Conservation (phyloP, 2,888 invertebrate species). For the Caenorhabditis panamensis region DNA sequence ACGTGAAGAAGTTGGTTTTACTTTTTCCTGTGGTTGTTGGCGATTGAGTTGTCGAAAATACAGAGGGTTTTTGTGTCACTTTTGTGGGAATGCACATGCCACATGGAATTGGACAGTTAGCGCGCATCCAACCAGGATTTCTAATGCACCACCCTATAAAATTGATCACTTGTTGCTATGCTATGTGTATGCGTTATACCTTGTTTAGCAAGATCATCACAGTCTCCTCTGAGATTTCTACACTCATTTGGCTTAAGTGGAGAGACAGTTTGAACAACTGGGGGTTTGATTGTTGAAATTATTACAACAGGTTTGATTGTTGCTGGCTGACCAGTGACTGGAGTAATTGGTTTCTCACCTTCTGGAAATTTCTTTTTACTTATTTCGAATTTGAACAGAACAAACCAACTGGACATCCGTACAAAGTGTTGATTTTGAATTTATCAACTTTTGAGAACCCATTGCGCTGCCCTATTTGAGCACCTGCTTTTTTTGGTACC, state of each 20-base stretch:
- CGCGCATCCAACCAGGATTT: slow-evolving; percentile 79
- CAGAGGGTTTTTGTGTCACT: slow-evolving; percentile 18
- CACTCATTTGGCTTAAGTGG: slow-evolving; percentile 68
- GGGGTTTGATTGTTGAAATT: slow-evolving; percentile 41
- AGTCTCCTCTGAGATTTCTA: slow-evolving; percentile 77
- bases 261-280: slow-evolving; percentile 51
- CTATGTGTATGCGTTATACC: slow-evolving; percentile 58
- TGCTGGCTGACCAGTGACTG: slow-evolving; percentile 35
- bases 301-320: slow-evolving; percentile 39
- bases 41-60: slow-evolving; percentile 13
- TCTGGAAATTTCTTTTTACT: too few relatives aligned
- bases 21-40: slow-evolving; percentile 23
- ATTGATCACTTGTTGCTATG: neutral
- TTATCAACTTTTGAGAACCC: slow-evolving; percentile 79
- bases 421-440: slow-evolving; percentile 79
- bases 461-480: slow-evolving; percentile 78
- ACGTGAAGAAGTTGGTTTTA: slow-evolving; percentile 22
- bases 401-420: slow-evolving; percentile 75
- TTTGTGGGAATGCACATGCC: slow-evolving; percentile 70
- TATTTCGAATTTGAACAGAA: slow-evolving; percentile 9
- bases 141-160: slow-evolving; percentile 78
- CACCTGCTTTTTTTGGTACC: slow-evolving; percentile 75
- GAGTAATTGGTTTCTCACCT: slow-evolving; percentile 53
- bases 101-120: slow-evolving; percentile 77
- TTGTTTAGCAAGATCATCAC: slow-evolving; percentile 75